Evolutionary conservation across 2,113 vertebrate species (phyloP).

Genomic region (Apaloderma vittatum): DNA sequence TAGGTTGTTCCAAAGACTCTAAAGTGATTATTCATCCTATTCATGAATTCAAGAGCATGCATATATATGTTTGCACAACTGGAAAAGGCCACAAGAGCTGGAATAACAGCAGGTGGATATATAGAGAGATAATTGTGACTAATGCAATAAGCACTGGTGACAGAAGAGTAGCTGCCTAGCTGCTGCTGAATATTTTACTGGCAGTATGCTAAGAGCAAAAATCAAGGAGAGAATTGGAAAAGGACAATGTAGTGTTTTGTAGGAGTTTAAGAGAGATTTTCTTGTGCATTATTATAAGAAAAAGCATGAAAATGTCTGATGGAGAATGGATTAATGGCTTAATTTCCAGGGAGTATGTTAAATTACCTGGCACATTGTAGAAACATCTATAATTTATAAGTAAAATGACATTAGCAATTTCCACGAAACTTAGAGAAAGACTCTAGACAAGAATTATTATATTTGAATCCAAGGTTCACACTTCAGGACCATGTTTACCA

Average conservation of each 20-base stretch:
- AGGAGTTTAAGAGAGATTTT: not conserved
- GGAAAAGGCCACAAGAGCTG: not conserved
- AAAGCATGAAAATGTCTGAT: not conserved
- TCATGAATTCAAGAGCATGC: slow-evolving; percentile 20
- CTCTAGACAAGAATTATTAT: not conserved
- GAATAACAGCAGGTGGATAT: not conserved
- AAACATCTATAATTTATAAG: slow-evolving; percentile 29
- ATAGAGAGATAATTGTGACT: slow-evolving; percentile 22
- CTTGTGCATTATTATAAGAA: not conserved
- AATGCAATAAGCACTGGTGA: slow-evolving; percentile 6
- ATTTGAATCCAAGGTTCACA: not conserved
- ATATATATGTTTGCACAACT: slow-evolving; percentile 13
- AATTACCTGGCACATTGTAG: not conserved
- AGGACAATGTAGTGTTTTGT: not conserved
- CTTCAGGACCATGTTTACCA: not conserved
- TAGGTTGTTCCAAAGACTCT: slow-evolving; percentile 26
- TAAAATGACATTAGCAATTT: slow-evolving; percentile 4
- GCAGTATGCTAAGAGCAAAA: not conserved
- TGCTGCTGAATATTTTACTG: not conserved
- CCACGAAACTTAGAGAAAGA: not conserved
- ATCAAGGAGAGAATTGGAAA: not conserved
- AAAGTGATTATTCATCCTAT: slow-evolving; percentile 34
- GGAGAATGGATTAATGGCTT: slow-evolving; percentile 29
- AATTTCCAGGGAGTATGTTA: slow-evolving; percentile 4
- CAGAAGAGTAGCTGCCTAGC: not conserved